Evolutionary conservation across 2,113 vertebrate genomes (phyloP).

Genomic region (Crotalus viridis): DNA sequence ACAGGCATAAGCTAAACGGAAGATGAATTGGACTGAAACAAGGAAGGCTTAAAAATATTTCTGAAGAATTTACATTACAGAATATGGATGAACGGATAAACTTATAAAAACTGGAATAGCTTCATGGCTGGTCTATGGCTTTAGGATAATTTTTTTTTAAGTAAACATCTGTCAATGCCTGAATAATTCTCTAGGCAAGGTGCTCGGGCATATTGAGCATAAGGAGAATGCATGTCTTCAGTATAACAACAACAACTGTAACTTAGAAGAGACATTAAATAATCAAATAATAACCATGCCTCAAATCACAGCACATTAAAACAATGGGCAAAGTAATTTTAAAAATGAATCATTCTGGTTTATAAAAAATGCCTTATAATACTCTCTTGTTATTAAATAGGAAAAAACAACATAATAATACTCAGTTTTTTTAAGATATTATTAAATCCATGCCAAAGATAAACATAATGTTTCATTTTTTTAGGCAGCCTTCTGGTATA

Average conservation of each 20-base stretch:
- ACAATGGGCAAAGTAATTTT: constrained; percentile 2
- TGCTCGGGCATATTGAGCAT: constrained; percentile 2
- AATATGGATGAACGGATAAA: neutral
- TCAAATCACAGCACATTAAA: constrained; percentile 7
- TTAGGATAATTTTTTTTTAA: neutral
- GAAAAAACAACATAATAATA: neutral
- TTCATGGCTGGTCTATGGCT: constrained; percentile 16
- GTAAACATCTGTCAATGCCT: constrained; percentile 1
- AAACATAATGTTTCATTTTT: neutral
- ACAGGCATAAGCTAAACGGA: neutral
- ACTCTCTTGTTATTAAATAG: constrained; percentile 6
- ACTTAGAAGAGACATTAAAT: constrained; percentile 21
- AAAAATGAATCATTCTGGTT: neutral
- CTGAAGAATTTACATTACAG: neutral
- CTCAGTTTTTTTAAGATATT: neutral
- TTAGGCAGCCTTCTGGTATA: neutral
- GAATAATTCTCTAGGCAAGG: neutral
- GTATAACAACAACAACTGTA: neutral
- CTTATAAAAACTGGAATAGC: neutral
- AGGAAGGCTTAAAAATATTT: neutral
- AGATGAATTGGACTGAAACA: neutral
- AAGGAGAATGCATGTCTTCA: neutral
- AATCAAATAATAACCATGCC: neutral
- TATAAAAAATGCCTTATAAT: neutral
- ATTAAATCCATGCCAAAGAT: neutral